Conservation (phyloP, 2,797 vertebrate genomes). For the Tolypeutes matacus region DNA sequence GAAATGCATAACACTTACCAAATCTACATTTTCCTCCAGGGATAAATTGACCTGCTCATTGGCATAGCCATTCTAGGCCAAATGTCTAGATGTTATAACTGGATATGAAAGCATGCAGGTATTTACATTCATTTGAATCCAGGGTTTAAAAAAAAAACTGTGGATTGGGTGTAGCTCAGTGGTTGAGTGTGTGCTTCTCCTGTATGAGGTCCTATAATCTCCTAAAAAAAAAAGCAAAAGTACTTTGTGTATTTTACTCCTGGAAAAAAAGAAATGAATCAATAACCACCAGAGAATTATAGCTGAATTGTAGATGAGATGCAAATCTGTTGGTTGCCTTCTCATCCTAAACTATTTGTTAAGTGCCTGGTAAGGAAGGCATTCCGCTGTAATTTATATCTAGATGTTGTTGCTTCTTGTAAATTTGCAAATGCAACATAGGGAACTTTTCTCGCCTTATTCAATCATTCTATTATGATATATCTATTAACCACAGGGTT, state of each 20-base stretch:
- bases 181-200: no score
- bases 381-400: slow-evolving; percentile 57
- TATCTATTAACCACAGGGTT: slow-evolving; percentile 51
- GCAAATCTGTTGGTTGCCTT: slow-evolving; percentile 21
- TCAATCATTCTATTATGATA: slow-evolving; percentile 61
- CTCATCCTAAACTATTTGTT: slow-evolving; percentile 57
- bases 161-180: no score
- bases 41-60: slow-evolving; percentile 44
- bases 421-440: slow-evolving; percentile 50
- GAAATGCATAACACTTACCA: slow-evolving; percentile 21
- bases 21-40: slow-evolving; percentile 12
- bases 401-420: slow-evolving; percentile 36
- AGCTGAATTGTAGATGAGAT: slow-evolving; percentile 20
- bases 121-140: slow-evolving; percentile 44
- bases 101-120: slow-evolving; percentile 34
- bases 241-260: slow-evolving; percentile 4
- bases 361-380: background rate
- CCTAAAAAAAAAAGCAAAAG: background rate
- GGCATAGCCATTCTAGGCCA: slow-evolving; percentile 16
- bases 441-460: slow-evolving; percentile 9
- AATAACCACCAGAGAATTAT: slow-evolving; percentile 53
- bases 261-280: slow-evolving; percentile 49
- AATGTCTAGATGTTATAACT: background rate
- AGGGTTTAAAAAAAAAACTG: background rate
- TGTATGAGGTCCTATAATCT: no score